Percentiles rank a stretch among this genome's conserved stretches.
phyloP scores from a whole-genome alignment of 1,140 invertebrate species.

The Apolygus lucorum region DNA sequence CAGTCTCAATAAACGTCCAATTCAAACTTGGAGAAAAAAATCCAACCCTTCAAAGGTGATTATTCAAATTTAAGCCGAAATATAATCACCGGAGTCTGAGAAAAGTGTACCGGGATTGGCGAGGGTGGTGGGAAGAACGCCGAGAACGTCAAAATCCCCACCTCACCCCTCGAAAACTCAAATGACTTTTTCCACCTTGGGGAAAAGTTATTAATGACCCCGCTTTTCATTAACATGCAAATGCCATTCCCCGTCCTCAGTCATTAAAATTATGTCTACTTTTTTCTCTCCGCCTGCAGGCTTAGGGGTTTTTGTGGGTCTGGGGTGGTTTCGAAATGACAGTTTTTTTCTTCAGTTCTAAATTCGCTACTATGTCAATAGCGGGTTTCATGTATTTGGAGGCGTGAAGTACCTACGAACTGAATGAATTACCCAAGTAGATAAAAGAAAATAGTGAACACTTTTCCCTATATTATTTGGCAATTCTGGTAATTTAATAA shows the following conservation, averaged over 20 bases:
- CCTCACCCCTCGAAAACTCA: background rate
- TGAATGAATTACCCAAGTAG: too few relatives aligned
- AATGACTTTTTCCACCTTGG: constrained; percentile 11
- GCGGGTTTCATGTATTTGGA: too few relatives aligned
- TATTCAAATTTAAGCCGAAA: background rate
- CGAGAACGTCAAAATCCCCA: background rate
- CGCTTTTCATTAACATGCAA: constrained; percentile 15
- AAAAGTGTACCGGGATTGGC: background rate
- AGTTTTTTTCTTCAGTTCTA: background rate
- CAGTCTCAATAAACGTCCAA: too few relatives aligned
- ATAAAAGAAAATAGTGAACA: too few relatives aligned
- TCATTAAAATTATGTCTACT: constrained; percentile 10
- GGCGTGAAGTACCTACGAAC: too few relatives aligned
- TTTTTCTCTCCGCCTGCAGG: background rate
- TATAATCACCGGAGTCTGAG: background rate
- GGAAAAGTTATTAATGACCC: constrained; percentile 13
- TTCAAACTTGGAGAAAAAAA: too few relatives aligned
- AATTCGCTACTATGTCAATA: too few relatives aligned
- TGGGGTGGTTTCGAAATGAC: background rate
- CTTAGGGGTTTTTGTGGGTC: background rate
- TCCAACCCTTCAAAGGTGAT: background rate
- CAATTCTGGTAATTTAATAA: too few relatives aligned
- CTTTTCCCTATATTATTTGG: too few relatives aligned
- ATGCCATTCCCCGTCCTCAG: constrained; percentile 3
- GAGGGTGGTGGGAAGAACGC: background rate